Conservation (phyloP, 2,113 vertebrate species). For the Megaceryle torquata region DNA sequence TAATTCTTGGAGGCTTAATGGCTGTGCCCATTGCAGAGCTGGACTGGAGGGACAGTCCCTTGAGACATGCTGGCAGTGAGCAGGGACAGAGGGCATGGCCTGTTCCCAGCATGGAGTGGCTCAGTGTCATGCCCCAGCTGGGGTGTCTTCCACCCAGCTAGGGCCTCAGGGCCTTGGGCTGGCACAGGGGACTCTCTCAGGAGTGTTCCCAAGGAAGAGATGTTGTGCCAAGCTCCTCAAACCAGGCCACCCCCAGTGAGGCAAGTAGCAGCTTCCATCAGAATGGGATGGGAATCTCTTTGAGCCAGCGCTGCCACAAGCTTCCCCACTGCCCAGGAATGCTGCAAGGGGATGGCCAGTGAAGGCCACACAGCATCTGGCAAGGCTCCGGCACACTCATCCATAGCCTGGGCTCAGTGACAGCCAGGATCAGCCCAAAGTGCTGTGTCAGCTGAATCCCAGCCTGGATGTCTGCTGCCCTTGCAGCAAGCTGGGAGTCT, state of each 20-base stretch:
- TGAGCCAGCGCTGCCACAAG: fast-evolving
- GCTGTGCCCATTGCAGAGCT: background rate
- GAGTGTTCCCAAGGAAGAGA: background rate
- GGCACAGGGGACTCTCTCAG: background rate
- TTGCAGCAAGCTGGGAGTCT: background rate
- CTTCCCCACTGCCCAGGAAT: background rate
- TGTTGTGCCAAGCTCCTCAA: background rate
- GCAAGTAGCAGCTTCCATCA: background rate
- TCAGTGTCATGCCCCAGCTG: background rate
- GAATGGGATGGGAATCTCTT: background rate
- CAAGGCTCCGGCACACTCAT: background rate
- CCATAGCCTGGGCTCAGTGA: background rate
- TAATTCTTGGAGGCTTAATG: background rate
- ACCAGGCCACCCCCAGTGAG: fast-evolving
- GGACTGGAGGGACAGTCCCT: background rate
- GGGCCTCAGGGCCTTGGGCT: background rate
- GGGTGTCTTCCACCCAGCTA: background rate
- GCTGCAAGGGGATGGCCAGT: background rate
- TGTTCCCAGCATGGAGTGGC: fast-evolving
- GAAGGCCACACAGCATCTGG: background rate
- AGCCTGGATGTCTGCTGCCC: background rate
- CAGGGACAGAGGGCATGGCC: background rate
- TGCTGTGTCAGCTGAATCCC: slow-evolving; percentile 10
- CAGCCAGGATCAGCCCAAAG: background rate
- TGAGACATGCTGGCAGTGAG: background rate